phyloP scores from a whole-genome alignment of 2,888 invertebrate species.

The Calliphora vomitoria region DNA sequence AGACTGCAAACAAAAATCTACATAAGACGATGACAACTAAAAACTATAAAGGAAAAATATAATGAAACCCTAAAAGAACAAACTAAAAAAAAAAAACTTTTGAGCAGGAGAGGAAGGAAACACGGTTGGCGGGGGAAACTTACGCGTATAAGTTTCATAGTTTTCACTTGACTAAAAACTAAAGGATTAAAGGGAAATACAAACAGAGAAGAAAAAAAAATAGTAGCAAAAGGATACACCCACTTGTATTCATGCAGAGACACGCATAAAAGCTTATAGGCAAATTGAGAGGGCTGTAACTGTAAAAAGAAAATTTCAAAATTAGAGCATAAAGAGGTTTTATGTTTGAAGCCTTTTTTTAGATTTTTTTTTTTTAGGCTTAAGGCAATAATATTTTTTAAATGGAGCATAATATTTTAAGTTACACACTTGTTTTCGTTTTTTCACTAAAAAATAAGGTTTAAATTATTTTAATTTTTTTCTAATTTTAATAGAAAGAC shows the following conservation, averaged over 20 bases:
- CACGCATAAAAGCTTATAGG: not conserved
- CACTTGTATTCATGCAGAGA: not conserved
- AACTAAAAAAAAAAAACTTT: not conserved
- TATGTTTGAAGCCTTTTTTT: not conserved
- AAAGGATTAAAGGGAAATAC: conserved; percentile 15
- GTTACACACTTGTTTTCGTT: not conserved
- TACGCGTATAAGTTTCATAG: not conserved
- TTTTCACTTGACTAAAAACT: conserved; percentile 17
- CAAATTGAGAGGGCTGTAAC: not conserved
- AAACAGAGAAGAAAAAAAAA: too few species aligned
- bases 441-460: too few species aligned
- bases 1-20: not conserved
- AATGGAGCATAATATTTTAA: not conserved
- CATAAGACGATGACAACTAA: not conserved
- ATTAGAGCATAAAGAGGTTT: conserved; percentile 1
- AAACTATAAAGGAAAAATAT: not conserved
- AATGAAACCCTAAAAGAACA: conserved; percentile 42
- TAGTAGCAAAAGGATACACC: not conserved
- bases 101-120: not conserved
- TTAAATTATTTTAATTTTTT: too few species aligned
- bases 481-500: too few species aligned
- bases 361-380: not conserved
- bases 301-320: not conserved
- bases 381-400: not conserved
- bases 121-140: not conserved